Evolutionary conservation across 2,888 invertebrate species (phyloP).

Genomic region (Lydus trimaculatus): DNA sequence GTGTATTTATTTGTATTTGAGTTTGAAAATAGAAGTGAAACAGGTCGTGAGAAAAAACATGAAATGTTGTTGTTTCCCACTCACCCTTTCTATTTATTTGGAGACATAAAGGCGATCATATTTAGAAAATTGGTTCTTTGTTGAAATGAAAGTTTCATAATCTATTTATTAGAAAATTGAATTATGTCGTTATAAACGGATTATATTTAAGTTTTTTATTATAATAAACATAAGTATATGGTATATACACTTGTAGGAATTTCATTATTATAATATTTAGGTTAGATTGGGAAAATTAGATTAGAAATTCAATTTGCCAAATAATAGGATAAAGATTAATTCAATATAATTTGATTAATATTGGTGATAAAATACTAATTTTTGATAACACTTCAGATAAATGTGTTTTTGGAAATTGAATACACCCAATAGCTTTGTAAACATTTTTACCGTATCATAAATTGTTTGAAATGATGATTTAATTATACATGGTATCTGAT

Average conservation of each 20-base stretch:
- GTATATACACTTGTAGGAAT: no score
- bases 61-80: conserved; percentile 24
- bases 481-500: no score
- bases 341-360: neutral
- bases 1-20: conserved; percentile 32
- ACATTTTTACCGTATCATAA: no score
- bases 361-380: neutral
- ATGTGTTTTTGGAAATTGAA: neutral
- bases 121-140: neutral
- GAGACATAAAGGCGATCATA: neutral
- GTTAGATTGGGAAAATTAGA: neutral
- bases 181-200: neutral
- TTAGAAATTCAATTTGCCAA: conserved; percentile 2
- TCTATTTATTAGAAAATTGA: neutral
- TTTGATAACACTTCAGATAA: neutral
- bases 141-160: neutral
- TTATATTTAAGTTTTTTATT: neutral
- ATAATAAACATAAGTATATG: no score
- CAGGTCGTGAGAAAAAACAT: conserved; percentile 30
- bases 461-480: no score
- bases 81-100: conserved; percentile 11
- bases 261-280: neutral
- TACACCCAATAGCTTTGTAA: neutral
- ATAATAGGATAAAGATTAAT: neutral
- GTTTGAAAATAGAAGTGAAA: conserved; percentile 17